Evolutionary conservation across 2,888 invertebrate species (phyloP).

Genomic region (Lypha dubia): DNA sequence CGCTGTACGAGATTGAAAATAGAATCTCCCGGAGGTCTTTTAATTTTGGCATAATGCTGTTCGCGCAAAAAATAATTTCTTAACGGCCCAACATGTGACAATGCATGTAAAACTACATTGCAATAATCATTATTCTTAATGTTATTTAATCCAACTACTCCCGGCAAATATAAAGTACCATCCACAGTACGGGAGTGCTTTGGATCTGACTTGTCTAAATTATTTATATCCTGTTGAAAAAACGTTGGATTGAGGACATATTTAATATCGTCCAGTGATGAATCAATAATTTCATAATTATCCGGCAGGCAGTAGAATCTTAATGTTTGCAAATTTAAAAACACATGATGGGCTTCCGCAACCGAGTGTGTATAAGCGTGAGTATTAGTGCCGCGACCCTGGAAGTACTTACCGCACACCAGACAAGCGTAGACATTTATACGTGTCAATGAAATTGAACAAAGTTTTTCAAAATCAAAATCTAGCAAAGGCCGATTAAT

Average conservation of each 20-base stretch:
- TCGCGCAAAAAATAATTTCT: conserved; percentile 97
- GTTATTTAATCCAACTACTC: conserved; percentile 98
- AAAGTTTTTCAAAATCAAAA: conserved; percentile 99
- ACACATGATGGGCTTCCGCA: conserved; percentile 98
- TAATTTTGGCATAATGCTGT: conserved; percentile 94
- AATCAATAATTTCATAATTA: conserved; percentile 99
- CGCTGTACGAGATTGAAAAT: conserved; percentile 93
- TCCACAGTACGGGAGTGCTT: conserved; percentile 97
- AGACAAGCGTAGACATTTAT: conserved; percentile 99
- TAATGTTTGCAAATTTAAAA: conserved; percentile 96
- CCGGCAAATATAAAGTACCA: conserved; percentile 97
- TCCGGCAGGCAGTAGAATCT: conserved; percentile 99
- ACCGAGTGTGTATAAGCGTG: conserved; percentile 99
- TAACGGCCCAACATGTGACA: conserved; percentile 97
- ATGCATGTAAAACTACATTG: conserved; percentile 97
- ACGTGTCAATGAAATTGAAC: conserved; percentile 98
- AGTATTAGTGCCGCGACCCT: conserved; percentile 98
- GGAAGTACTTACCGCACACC: conserved; percentile 99
- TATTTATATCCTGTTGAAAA: conserved; percentile 90
- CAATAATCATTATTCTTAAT: conserved; percentile 99
- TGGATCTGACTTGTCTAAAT: conserved; percentile 86
- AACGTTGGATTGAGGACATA: conserved; percentile 99
- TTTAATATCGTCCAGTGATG: conserved; percentile 98
- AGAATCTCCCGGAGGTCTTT: conserved; percentile 97
- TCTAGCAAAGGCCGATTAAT: conserved; percentile 98